A percentile compares a stretch with the other conserved stretches of the same genome.
Evolutionary conservation across 2,888 invertebrate species (phyloP).

Genomic region (Tortricodes alternella): DNA sequence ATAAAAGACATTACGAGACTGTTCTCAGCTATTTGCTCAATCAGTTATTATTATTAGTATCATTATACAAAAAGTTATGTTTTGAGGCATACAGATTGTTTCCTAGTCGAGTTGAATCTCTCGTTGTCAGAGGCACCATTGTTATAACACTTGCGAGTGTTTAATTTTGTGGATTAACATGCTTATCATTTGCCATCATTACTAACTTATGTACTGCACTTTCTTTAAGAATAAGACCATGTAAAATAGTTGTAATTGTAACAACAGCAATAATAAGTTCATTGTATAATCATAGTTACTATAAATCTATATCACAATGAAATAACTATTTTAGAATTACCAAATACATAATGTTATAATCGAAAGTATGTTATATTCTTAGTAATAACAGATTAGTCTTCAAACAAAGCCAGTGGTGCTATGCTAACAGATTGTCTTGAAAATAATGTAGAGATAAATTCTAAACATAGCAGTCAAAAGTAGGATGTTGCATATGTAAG

Average conservation of each 20-base stretch:
- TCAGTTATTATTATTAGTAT: too few relatives aligned
- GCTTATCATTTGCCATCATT: slow-evolving; percentile 45
- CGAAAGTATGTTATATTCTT: background rate
- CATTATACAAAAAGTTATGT: slow-evolving; percentile 34
- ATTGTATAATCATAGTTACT: slow-evolving; percentile 1
- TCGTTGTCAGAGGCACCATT: slow-evolving; percentile 40
- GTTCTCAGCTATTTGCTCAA: slow-evolving; percentile 45
- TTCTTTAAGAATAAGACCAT: slow-evolving; percentile 17
- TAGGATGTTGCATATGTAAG: slow-evolving; percentile 51
- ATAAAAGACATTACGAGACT: slow-evolving; percentile 72
- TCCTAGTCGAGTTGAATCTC: slow-evolving; percentile 63
- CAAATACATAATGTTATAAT: slow-evolving; percentile 10
- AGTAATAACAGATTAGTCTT: slow-evolving; percentile 26
- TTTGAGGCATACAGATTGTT: slow-evolving; percentile 51
- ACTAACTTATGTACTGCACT: slow-evolving; percentile 55
- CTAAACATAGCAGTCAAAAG: slow-evolving; percentile 41
- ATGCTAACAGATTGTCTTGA: slow-evolving; percentile 26
- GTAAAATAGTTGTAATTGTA: slow-evolving; percentile 9
- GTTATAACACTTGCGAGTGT: background rate
- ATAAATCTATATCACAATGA: slow-evolving; percentile 23
- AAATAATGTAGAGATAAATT: slow-evolving; percentile 17
- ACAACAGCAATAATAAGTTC: slow-evolving; percentile 20
- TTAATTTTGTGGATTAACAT: slow-evolving; percentile 18
- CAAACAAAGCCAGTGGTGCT: slow-evolving; percentile 44
- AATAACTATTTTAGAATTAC: slow-evolving; percentile 17